phyloP scores from a whole-genome alignment of 2,113 vertebrate genomes.

The Dromiciops gliroides region DNA sequence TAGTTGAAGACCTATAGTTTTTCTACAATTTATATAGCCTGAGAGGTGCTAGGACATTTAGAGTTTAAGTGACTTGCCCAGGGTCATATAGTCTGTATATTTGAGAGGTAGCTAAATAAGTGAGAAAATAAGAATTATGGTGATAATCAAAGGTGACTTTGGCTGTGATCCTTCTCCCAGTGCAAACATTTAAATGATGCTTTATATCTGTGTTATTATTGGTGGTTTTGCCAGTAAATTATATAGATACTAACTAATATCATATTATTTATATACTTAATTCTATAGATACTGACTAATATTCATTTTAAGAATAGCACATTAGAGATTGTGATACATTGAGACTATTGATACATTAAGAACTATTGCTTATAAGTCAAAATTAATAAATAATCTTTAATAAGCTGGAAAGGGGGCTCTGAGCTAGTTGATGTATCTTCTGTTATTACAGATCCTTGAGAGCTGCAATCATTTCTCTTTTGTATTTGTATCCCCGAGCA shows the following conservation, averaged over 20 bases:
- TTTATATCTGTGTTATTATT: background rate
- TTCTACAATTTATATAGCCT: background rate
- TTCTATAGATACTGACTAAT: background rate
- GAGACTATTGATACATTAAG: no score
- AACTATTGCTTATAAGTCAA: background rate
- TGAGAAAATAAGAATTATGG: background rate
- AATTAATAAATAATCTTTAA: background rate
- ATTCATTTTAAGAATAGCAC: background rate
- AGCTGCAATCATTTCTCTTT: background rate
- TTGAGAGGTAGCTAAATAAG: background rate
- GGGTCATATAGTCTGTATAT: background rate
- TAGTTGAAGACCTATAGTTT: background rate
- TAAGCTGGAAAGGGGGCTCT: background rate
- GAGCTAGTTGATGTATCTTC: background rate
- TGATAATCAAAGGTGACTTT: background rate
- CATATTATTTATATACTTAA: no score
- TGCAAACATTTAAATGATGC: background rate
- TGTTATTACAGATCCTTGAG: background rate
- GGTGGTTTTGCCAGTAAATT: background rate
- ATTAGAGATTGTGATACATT: background rate
- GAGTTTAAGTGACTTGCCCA: background rate
- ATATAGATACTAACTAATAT: background rate
- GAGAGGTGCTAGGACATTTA: background rate
- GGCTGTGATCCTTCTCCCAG: background rate
- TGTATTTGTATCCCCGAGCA: background rate